These are phyloP conservation scores for Mimas tiliae DNA, from an alignment of 2,888 invertebrate species.

Conservation along the genomic window DNA sequence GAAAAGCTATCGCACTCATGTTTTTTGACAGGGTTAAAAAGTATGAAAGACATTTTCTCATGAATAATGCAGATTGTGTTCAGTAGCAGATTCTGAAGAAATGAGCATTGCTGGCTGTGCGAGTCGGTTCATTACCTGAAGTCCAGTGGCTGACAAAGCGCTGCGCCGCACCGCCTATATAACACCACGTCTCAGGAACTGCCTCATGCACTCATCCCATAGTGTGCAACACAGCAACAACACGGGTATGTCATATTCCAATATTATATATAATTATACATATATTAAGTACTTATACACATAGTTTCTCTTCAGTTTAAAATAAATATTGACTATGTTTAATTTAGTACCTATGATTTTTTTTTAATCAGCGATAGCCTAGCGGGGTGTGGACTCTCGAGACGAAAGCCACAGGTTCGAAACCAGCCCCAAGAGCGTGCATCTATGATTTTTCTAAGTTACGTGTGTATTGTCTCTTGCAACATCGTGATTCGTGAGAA, in stretches of 20 bases:
- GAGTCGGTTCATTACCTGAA: conserved; percentile 23
- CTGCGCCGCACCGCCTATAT: background rate
- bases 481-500: too few relatives aligned
- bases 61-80: too few relatives aligned
- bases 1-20: too few relatives aligned
- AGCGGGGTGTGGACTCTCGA: too few relatives aligned
- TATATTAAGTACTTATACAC: background rate
- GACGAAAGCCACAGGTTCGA: too few relatives aligned
- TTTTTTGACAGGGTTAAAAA: too few relatives aligned
- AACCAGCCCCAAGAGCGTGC: too few relatives aligned
- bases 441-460: too few relatives aligned
- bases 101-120: background rate
- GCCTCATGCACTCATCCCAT: conserved; percentile 10
- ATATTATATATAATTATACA: background rate
- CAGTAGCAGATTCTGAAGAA: background rate
- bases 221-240: conserved; percentile 14
- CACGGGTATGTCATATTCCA: conserved; percentile 1
- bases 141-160: background rate
- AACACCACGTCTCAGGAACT: background rate
- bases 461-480: too few relatives aligned
- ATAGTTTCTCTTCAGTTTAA: background rate
- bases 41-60: too few relatives aligned
- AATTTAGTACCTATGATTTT: too few relatives aligned
- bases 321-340: background rate
- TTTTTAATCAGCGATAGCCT: too few relatives aligned